Evolutionary conservation across 23 tunicate species (phyloP), one percentile per base, ranked within the genome.

Genomic region (Trididemnum nubilum): DNA sequence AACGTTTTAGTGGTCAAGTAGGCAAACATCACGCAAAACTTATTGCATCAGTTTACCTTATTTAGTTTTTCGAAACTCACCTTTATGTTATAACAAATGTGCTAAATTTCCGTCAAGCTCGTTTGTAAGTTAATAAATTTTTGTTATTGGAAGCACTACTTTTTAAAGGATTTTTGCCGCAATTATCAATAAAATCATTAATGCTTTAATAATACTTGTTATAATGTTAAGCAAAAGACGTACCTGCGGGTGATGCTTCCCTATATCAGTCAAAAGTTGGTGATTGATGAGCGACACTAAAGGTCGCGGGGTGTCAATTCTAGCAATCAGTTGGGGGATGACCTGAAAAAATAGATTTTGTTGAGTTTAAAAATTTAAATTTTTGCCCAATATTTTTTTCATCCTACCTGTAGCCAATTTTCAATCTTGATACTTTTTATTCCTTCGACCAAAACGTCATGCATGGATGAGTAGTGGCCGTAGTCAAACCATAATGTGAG

Each of bases 201-300:
- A n/a, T n/a, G n/a, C n/a, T n/a, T n/a, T n/a, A n/a, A n/a, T n/a
- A n/a, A n/a, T n/a, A n/a, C n/a, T n/a, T n/a, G n/a, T n/a, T n/a
- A n/a, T n/a, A n/a, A n/a, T n/a, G n/a, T n/a, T n/a, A n/a, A n/a
- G n/a, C n/a, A n/a, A n/a, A n/a, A n/a, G n/a, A n/a, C n/a, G n/a
- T n/a, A 92, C 97, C 86, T 93, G 98, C 34, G 98, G 98, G 71
- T 93, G 98, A 34, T 87, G 83, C 38, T 88, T 93, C 0, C 98
- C 92, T 26, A 93, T 88, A 63, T 93, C 90, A 36, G 86, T 59
- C 33, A 93, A 51, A 35, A 93, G 83, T 54, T 87, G 90, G 70
- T 93, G 89, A 33, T 90, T 80, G 25, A 86, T 81, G 7, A 37
- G 69, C 2, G 98, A 94, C 1, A 87, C 92, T 9, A 82, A 31